Evolutionary conservation across 2,113 vertebrate genomes (phyloP).

Genomic region (Pangasianodon gigas): DNA sequence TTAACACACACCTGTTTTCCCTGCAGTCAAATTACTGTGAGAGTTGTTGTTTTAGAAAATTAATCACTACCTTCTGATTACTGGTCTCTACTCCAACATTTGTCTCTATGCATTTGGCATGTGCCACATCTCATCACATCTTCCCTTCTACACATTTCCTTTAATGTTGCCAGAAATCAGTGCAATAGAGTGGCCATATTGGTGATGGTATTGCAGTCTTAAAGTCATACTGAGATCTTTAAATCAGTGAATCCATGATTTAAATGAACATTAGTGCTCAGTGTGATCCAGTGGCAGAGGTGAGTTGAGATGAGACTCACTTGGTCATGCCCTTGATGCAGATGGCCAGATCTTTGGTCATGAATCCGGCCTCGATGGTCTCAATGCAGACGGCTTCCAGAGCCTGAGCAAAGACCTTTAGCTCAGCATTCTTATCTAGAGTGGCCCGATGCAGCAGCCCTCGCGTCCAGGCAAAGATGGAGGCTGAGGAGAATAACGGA

Average conservation of each 20-base stretch:
- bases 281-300: not conserved
- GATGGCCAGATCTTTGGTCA: slow-evolving; percentile 97
- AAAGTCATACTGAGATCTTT: not conserved
- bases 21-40: not conserved
- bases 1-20: not conserved
- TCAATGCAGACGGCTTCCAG: slow-evolving; percentile 94
- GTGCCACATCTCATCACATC: not conserved
- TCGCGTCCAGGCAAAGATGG: slow-evolving; percentile 96
- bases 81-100: not conserved
- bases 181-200: not conserved
- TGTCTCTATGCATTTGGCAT: not conserved
- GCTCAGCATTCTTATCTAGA: slow-evolving; percentile 85
- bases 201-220: not conserved
- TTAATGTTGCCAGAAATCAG: not conserved
- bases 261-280: not conserved
- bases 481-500: slow-evolving; percentile 75
- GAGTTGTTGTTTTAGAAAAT: not conserved
- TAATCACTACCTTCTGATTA: not conserved
- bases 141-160: not conserved
- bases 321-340: slow-evolving; percentile 93
- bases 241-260: not conserved
- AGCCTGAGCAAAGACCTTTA: slow-evolving; percentile 80
- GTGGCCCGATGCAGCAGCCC: slow-evolving; percentile 91
- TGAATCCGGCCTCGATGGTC: slow-evolving; percentile 95
- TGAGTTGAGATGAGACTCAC: slow-evolving; percentile 72